A percentile compares a stretch with the other conserved stretches of the same genome.
phyloP scores from a whole-genome alignment of 1,140 invertebrate genomes.

The Drosophila melanica region DNA sequence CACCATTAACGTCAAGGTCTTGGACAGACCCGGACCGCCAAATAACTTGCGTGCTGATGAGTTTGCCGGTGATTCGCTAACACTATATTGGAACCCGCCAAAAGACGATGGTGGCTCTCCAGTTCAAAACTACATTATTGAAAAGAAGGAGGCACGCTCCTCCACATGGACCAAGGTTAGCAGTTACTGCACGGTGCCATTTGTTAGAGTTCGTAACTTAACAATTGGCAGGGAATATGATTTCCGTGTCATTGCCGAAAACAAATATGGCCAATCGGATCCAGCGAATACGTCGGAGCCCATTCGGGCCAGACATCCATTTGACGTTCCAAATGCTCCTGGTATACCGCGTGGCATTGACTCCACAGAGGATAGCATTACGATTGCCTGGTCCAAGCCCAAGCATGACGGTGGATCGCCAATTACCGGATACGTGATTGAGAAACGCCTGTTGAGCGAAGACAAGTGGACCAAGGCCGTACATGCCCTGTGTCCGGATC shows the following conservation, averaged over 20 bases:
- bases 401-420: slow-evolving; percentile 96
- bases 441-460: slow-evolving; percentile 94
- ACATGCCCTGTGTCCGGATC: slow-evolving; percentile 92
- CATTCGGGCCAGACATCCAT: slow-evolving; percentile 97
- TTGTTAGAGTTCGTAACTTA: slow-evolving; percentile 95
- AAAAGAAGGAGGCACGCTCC: slow-evolving; percentile 94
- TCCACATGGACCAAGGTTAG: slow-evolving; percentile 95
- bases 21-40: slow-evolving; percentile 95
- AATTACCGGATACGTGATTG: slow-evolving; percentile 96
- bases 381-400: slow-evolving; percentile 96
- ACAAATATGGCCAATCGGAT: slow-evolving; percentile 97
- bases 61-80: slow-evolving; percentile 97
- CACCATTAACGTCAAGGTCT: slow-evolving; percentile 95
- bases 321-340: slow-evolving; percentile 95
- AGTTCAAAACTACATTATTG: slow-evolving; percentile 98
- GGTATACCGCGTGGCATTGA: slow-evolving; percentile 94
- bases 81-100: slow-evolving; percentile 97
- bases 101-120: slow-evolving; percentile 97
- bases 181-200: slow-evolving; percentile 95
- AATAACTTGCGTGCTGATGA: slow-evolving; percentile 95
- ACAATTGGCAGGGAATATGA: slow-evolving; percentile 96
- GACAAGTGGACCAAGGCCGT: slow-evolving; percentile 96
- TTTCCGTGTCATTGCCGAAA: slow-evolving; percentile 99
- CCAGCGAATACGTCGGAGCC: slow-evolving; percentile 94
- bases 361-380: slow-evolving; percentile 96